phyloP scores from a whole-genome alignment of 2,888 invertebrate genomes.

The Lycia hirtaria region DNA sequence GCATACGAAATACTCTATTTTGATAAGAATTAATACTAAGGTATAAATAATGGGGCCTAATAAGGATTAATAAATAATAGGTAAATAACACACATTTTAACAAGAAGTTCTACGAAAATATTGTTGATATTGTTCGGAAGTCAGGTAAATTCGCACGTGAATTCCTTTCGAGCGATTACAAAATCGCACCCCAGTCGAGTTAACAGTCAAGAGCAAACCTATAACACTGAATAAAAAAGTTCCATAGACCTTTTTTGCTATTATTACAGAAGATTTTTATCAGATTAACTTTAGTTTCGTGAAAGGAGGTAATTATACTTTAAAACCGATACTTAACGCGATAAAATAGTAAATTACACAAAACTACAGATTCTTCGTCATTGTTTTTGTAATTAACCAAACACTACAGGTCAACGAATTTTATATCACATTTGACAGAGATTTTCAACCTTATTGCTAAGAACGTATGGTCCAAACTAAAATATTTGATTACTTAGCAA shows the following conservation, averaged over 20 bases:
- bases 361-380: not conserved
- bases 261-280: not conserved
- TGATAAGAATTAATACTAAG: too few relatives aligned
- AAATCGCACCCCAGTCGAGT: too few relatives aligned
- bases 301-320: constrained; percentile 1
- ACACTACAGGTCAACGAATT: constrained; percentile 14
- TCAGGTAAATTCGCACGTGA: too few relatives aligned
- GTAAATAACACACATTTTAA: too few relatives aligned
- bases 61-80: too few relatives aligned
- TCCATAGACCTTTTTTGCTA: not conserved
- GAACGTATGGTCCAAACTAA: not conserved
- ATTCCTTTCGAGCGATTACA: too few relatives aligned
- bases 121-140: too few relatives aligned
- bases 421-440: not conserved
- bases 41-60: too few relatives aligned
- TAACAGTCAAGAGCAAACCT: too few relatives aligned
- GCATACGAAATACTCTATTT: too few relatives aligned
- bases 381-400: constrained; percentile 1
- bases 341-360: not conserved
- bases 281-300: not conserved
- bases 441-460: not conserved
- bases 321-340: not conserved
- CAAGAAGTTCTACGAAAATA: too few relatives aligned
- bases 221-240: too few relatives aligned
- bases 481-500: not conserved